Base-by-base conservation (phyloP, 2,797 vertebrate genomes). In the Agapornis canus region DNA sequence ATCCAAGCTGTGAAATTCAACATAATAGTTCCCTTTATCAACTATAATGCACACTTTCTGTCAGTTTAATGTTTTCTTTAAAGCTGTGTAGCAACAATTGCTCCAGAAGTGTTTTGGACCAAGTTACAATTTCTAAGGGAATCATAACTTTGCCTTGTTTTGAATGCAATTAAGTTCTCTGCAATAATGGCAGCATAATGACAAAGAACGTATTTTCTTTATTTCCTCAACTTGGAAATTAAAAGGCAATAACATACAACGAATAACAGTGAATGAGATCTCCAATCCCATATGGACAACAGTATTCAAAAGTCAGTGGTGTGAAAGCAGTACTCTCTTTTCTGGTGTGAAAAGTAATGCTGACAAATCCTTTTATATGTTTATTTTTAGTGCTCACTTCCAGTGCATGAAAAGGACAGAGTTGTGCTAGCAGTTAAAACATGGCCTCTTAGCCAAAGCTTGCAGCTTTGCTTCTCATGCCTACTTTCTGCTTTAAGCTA, bases 61-160 rank as follows among this genome's bases (percentile, higher is more conserved):
- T 22, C 56, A 51, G 75, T 26, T 80, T 76, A 90, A 92, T 90
- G 23, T 59, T 84, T 93, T 72, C 89, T 90, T 43, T 42, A 79
- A 82, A 96, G 83, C 77, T 93, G 54, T 0, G 0, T 5, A 90
- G 66, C 71, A 89, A 51, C 47, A 35, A 52, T 56, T 0, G 2
- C 66, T 86, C 72, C 80, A 57, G 52, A 86, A 65, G 35, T 26
- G 39, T 23, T 90, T 89, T 89, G 70, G 77, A 81, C n/a, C 72
- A 27, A 75, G 76, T 83, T 86, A 86, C 85, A 83, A 35, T 94
- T 92, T 94, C 82, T 90, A 81, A 69, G 77, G 80, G 73, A 82
- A 90, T 78, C 42, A 63, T 92, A 95, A 86, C 59, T 82, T 92
- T 65, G 47, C 69, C 59, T 81, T 84, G 82, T 86, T 88, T 92